A percentile compares a stretch with the other conserved stretches of the same genome.
Conservation (phyloP, 1,140 invertebrate species). For the Scaptodrosophila lebanonensis region DNA sequence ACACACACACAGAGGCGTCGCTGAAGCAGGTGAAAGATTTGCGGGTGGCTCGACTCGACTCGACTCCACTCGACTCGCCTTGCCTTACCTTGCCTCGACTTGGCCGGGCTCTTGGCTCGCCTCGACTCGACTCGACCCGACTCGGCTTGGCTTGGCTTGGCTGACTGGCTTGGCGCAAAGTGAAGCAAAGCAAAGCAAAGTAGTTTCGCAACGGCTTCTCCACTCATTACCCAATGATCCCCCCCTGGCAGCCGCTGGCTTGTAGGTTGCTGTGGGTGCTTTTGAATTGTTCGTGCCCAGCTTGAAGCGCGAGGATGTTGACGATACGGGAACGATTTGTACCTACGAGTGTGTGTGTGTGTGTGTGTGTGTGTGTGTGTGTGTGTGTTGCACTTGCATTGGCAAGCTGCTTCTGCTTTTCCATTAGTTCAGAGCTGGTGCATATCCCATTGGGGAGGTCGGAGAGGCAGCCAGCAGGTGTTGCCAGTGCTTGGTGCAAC, state of each 20-base stretch:
- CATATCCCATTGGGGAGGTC: too few relatives aligned
- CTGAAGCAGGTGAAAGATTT: constrained; percentile 58
- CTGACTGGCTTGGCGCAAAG: constrained; percentile 19
- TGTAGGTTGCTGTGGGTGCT: constrained; percentile 14
- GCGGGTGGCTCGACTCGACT: constrained; percentile 46
- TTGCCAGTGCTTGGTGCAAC: constrained; percentile 14
- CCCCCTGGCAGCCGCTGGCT: too few relatives aligned
- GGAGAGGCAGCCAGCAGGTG: constrained; percentile 27
- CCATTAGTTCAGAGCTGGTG: too few relatives aligned
- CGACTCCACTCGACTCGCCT: neutral
- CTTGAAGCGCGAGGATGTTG: too few relatives aligned
- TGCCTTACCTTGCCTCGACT: neutral
- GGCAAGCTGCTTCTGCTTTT: too few relatives aligned
- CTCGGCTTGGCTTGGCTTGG: too few relatives aligned
- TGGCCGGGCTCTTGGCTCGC: constrained; percentile 13
- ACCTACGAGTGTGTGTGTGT: too few relatives aligned
- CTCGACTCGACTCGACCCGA: too few relatives aligned
- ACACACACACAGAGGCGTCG: constrained; percentile 6
- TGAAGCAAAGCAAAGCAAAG: constrained; percentile 33
- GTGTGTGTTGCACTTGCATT: too few relatives aligned
- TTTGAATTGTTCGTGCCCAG: constrained; percentile 28
- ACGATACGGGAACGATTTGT: too few relatives aligned
- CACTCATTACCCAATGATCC: neutral
- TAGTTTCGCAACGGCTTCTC: constrained; percentile 52
- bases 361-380: too few relatives aligned